Evolutionary conservation across 2,113 vertebrate genomes (phyloP), one percentile per base, ranked within the genome.

Genomic region (Tichodroma muraria): DNA sequence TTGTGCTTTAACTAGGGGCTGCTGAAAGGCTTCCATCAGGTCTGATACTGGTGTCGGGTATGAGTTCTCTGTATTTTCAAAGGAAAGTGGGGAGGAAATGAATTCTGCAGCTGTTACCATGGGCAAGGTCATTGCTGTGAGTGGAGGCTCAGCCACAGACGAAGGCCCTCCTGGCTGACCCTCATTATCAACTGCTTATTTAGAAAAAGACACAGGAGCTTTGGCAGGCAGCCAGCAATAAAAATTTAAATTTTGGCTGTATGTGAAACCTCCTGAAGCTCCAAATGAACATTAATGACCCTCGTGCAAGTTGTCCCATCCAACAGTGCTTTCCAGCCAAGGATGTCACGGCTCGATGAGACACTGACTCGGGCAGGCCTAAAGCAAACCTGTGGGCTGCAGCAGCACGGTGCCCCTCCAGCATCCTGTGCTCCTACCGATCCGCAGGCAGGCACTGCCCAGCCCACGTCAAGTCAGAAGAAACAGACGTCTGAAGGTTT

Each of bases 291-390:
- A 15, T 49, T 38, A 76, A 49, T 4, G 53, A 49, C 15, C 53
- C 35, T 44, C 23, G 40, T 53, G 18, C 33, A 30, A 65, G 21
- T 1, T 37, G 27, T 10, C 52, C 19, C 50, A 56, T 3, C 10
- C 16, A 45, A 10, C 25, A 21, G 25, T 4, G 24, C 49, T 78
- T 49, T 18, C 57, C 63, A 70, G 1, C 2, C 1, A 7, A 18
- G n/a, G 47, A 42, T 30, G 16, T n/a, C 44, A 1, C 8, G 19
- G 71, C 1, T 40, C 3, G 14, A 8, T 4, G 21, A 60, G 50
- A 33, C 35, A 1, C 23, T 1, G 42, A 4, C 19, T 5, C 0
- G 0, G 16, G 37, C 22, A 38, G 22, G 33, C 18, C 49, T 3
- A 5, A 11, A 4, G 1, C 24, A 21, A 25, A 42, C 21, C 27